A percentile compares a stretch with the other conserved stretches of the same genome.
phyloP scores from a whole-genome alignment of 2,888 invertebrate species.

The Dicranocentrus wangi region DNA sequence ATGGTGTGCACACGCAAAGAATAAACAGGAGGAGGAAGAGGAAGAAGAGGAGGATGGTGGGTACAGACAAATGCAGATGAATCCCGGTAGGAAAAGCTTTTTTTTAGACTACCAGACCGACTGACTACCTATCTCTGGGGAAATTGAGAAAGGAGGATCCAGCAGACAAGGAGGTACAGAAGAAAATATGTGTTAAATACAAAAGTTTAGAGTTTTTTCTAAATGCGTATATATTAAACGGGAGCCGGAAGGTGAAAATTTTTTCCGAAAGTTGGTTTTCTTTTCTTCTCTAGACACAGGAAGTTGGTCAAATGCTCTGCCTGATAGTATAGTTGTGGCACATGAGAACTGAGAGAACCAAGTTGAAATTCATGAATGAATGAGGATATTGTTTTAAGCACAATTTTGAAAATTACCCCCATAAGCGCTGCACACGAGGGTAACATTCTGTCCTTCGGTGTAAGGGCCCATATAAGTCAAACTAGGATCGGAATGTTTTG shows the following conservation, averaged over 20 bases:
- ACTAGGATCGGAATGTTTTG: conserved; percentile 65
- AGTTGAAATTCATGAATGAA: too few species aligned
- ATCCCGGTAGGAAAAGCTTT: background rate
- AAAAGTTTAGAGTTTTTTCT: too few species aligned
- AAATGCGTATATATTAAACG: too few species aligned
- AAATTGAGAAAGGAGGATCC: conserved; percentile 28
- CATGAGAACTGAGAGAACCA: too few species aligned
- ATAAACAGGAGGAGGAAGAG: background rate
- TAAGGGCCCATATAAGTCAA: conserved; percentile 74
- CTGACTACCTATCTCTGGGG: background rate
- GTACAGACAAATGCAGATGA: conserved; percentile 26
- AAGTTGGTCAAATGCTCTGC: too few species aligned
- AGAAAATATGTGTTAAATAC: conserved; percentile 1
- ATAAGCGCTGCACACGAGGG: conserved; percentile 73
- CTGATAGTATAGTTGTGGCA: too few species aligned
- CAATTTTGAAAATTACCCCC: conserved; percentile 73
- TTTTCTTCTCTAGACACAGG: too few species aligned
- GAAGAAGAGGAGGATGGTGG: too few species aligned
- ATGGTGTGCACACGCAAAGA: background rate
- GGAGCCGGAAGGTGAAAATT: conserved; percentile 1
- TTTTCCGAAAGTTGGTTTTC: too few species aligned
- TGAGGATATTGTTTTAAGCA: background rate
- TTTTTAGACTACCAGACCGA: background rate
- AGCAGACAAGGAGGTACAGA: background rate
- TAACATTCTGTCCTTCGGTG: conserved; percentile 73